These are phyloP conservation scores for Oryzias curvinotus DNA, from an alignment of 2,113 vertebrate species.

Conservation along the genomic window DNA sequence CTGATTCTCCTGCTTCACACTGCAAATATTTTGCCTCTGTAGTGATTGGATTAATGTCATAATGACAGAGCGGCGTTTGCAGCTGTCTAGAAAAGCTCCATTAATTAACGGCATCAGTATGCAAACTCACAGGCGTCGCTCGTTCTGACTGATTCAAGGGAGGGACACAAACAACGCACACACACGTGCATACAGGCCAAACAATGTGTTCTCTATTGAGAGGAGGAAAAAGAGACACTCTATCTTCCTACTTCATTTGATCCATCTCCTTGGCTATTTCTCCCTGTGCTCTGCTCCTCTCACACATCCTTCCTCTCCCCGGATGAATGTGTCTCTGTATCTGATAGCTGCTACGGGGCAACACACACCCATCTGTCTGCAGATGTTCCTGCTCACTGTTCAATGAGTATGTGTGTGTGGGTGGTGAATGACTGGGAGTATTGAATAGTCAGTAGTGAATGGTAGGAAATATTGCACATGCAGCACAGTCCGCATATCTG, in stretches of 20 bases:
- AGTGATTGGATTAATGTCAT: slow-evolving; percentile 68
- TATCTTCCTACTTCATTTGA: slow-evolving; percentile 76
- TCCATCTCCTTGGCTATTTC: slow-evolving; percentile 63
- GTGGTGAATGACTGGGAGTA: slow-evolving; percentile 34
- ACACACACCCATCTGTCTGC: slow-evolving; percentile 75
- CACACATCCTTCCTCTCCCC: slow-evolving; percentile 75
- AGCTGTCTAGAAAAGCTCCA: slow-evolving; percentile 62
- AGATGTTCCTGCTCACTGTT: slow-evolving; percentile 70
- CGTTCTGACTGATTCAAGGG: slow-evolving; percentile 35
- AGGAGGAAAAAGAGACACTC: slow-evolving; percentile 69
- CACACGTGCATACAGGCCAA: slow-evolving; percentile 51
- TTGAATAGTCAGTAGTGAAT: slow-evolving; percentile 43
- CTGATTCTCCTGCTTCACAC: slow-evolving; percentile 29
- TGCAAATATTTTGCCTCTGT: slow-evolving; percentile 48
- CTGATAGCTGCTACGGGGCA: slow-evolving; percentile 64
- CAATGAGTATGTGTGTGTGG: slow-evolving; percentile 28
- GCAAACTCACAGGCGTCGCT: slow-evolving; percentile 65
- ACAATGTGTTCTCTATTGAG: slow-evolving; percentile 78
- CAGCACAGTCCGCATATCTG: slow-evolving; percentile 8
- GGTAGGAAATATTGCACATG: slow-evolving; percentile 36
- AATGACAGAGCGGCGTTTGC: slow-evolving; percentile 59
- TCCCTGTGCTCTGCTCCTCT: slow-evolving; percentile 63
- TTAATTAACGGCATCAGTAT: slow-evolving; percentile 73
- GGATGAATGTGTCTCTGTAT: slow-evolving; percentile 79
- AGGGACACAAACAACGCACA: slow-evolving; percentile 44